phyloP scores from a whole-genome alignment of 2,797 vertebrate species.

The Lemur catta region DNA sequence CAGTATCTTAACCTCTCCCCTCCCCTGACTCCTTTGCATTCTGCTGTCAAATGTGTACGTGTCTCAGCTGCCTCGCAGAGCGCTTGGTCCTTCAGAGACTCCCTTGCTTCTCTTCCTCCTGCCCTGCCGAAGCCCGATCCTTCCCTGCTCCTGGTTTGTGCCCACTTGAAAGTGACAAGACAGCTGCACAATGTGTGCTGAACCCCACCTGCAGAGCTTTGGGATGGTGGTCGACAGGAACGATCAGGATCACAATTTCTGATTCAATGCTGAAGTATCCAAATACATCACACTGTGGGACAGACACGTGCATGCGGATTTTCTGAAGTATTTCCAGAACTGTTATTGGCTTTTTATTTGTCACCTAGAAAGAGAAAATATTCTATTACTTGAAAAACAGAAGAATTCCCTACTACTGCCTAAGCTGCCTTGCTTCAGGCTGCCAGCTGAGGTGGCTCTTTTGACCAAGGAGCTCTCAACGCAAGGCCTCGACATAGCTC shows the following conservation, averaged over 20 bases:
- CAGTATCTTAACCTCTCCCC: neutral
- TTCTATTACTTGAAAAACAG: neutral
- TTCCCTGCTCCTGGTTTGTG: neutral
- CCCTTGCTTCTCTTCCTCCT: neutral
- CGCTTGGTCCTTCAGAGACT: neutral
- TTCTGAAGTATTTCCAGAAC: constrained; percentile 93
- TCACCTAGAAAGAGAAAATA: constrained; percentile 86
- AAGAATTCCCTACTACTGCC: neutral
- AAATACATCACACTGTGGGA: constrained; percentile 97
- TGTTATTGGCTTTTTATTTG: constrained; percentile 91
- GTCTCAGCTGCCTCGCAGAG: neutral
- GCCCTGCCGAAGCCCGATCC: neutral
- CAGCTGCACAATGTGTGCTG: neutral
- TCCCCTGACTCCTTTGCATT: neutral
- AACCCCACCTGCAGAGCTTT: constrained; percentile 92
- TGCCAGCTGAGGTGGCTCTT: neutral
- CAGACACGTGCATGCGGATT: constrained; percentile 93
- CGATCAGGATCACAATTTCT: constrained; percentile 94
- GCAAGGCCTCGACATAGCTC: neutral
- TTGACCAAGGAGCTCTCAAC: neutral
- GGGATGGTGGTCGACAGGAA: constrained; percentile 93
- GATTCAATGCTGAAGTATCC: constrained; percentile 97
- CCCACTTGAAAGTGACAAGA: neutral
- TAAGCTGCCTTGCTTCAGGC: neutral
- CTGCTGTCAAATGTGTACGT: neutral